These are phyloP conservation scores for Crossocerus cetratus DNA, from an alignment of 2,888 invertebrate species.

Conservation along the genomic window DNA sequence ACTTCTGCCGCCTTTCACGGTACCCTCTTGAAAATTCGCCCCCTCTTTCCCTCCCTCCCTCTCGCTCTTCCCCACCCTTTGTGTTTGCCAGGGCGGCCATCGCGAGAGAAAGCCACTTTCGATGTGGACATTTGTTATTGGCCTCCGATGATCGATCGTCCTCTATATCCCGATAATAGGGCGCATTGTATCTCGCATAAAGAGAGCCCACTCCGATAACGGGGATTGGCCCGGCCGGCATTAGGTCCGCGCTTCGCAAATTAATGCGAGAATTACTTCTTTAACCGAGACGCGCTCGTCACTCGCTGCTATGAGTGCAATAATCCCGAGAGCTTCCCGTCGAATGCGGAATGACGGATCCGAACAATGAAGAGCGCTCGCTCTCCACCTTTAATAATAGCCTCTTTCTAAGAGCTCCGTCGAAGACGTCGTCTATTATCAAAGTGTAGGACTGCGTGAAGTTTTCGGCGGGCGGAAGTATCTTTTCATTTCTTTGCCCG, in stretches of 20 bases:
- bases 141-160: slow-evolving; percentile 57
- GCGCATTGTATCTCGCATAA: slow-evolving; percentile 32
- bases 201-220: slow-evolving; percentile 32
- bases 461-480: slow-evolving; percentile 21
- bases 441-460: background rate
- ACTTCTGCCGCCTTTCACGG: slow-evolving; percentile 47
- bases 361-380: too few species aligned
- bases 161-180: slow-evolving; percentile 50
- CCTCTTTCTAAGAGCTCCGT: background rate
- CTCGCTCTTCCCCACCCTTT: slow-evolving; percentile 32
- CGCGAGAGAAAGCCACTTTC: slow-evolving; percentile 46
- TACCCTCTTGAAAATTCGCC: slow-evolving; percentile 61
- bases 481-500: slow-evolving; percentile 31
- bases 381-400: background rate
- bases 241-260: background rate
- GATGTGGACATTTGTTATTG: slow-evolving; percentile 52
- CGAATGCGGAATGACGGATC: too few species aligned
- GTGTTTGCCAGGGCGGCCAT: slow-evolving; percentile 49
- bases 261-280: background rate
- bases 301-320: too few species aligned
- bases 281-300: background rate
- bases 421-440: background rate
- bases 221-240: background rate
- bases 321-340: too few species aligned
- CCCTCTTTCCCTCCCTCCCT: slow-evolving; percentile 9